phyloP scores from a whole-genome alignment of 53 echinoderm and acorn worm species.

The Echinometra lucunter region DNA sequence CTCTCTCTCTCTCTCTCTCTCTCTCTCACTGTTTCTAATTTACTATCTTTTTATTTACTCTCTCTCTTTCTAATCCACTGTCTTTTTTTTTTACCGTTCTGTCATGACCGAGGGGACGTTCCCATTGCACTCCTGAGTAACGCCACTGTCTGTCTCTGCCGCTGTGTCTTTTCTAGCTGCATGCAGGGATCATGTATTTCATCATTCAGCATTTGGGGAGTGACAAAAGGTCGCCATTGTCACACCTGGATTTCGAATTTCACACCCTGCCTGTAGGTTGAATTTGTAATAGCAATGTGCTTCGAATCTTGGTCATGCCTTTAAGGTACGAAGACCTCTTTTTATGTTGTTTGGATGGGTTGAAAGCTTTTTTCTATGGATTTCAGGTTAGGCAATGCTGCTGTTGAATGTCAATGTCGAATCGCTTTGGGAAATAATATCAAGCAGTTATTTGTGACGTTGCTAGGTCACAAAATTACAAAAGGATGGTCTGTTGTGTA shows the following conservation, averaged over 20 bases:
- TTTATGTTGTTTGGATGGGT: background rate
- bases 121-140: no score
- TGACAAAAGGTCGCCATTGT: background rate
- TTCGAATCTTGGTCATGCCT: constrained; percentile 14
- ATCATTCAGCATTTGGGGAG: background rate
- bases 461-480: background rate
- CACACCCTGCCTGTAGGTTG: background rate
- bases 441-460: background rate
- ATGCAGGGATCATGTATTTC: no score
- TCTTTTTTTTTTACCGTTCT: no score
- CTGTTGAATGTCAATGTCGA: background rate
- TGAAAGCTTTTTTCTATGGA: background rate
- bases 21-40: no score
- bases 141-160: no score
- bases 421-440: background rate
- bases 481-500: background rate
- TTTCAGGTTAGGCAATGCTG: background rate
- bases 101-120: no score
- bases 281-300: background rate
- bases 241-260: background rate
- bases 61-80: no score
- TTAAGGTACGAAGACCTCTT: background rate
- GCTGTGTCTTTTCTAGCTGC: no score
- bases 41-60: no score
- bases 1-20: no score